A percentile compares a stretch with the other conserved stretches of the same genome.
These are phyloP conservation scores for Phengaris alcon DNA, from an alignment of 2,888 invertebrate genomes.

Conservation along the genomic window DNA sequence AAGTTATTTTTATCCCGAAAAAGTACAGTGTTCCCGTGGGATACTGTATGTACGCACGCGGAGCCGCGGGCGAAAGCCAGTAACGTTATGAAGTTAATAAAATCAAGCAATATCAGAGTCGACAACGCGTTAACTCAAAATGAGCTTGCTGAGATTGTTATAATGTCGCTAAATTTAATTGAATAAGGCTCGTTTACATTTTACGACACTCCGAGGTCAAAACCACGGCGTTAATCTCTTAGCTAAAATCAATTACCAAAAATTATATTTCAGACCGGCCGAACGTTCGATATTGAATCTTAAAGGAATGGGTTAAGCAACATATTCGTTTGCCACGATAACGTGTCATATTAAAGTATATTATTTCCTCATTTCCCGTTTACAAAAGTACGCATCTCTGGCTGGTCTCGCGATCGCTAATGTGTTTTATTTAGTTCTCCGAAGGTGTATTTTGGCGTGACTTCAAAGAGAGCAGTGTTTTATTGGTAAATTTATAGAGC, in stretches of 20 bases:
- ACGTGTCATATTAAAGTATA: constrained; percentile 72
- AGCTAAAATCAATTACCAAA: constrained; percentile 75
- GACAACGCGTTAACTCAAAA: constrained; percentile 59
- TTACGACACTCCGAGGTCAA: constrained; percentile 66
- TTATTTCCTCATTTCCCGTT: constrained; percentile 68
- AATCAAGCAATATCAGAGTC: constrained; percentile 56
- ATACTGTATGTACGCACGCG: no score
- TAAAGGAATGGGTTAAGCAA: constrained; percentile 51
- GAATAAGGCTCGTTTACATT: constrained; percentile 77
- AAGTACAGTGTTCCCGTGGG: no score
- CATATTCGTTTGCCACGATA: constrained; percentile 53
- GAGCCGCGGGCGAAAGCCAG: not conserved
- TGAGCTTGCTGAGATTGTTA: constrained; percentile 71
- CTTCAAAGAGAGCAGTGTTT: constrained; percentile 50
- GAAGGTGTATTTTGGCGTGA: constrained; percentile 60
- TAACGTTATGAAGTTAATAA: constrained; percentile 43
- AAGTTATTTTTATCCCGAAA: no score
- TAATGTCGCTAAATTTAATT: constrained; percentile 76
- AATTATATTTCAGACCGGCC: constrained; percentile 57
- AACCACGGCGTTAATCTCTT: constrained; percentile 71
- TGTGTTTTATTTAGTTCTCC: constrained; percentile 48
- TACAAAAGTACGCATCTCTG: constrained; percentile 63
- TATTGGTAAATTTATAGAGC: constrained; percentile 72
- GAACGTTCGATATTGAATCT: constrained; percentile 48
- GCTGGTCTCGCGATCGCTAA: constrained; percentile 42